Evolutionary conservation across 1,140 invertebrate species (phyloP), one percentile per base, ranked within the genome.

Genomic region (Uloborus diversus): DNA sequence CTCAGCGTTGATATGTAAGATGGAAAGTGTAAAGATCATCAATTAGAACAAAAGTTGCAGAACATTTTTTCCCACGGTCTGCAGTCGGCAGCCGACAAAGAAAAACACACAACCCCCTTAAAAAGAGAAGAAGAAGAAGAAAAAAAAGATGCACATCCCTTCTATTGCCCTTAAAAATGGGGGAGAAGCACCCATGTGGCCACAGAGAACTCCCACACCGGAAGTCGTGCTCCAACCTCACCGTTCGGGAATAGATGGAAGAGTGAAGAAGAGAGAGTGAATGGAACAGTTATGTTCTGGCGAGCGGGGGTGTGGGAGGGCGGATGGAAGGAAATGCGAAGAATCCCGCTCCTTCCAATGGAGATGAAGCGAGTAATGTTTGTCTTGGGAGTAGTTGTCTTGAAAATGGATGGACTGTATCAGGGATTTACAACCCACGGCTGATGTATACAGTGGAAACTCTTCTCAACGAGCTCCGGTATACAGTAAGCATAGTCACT

Each of bases 61-160:
- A n/a, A n/a, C n/a, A 27, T 64, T 75, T 75, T 73, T 75, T 75
- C 71, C 71, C 71, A 75, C 71, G 69, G 49, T 70, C 30, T 42
- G 13, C 3, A 42, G 20, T 13, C 17, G 51, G 51, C 68, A 33
- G 49, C 68, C 68, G 68, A 70, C 68, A 70, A 70, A 70, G 68
- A 57, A 28, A 27, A 32, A 23, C 23, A n/a, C 23, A 17, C 13
- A 37, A 7, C 42, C 30, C 30, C 17, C 42, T 2, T 28, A 3
- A n/a, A n/a, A n/a, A n/a, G n/a, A n/a, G n/a, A n/a, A n/a, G 13
- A 30, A 9, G 17, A 35, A 49, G 7, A 30, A 13, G n/a, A n/a
- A n/a, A n/a, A n/a, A n/a, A n/a, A n/a, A n/a, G n/a, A n/a, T n/a
- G n/a, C n/a, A n/a, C n/a, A 49, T 32, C 25, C 57, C 27, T n/a